Conservation (phyloP, 1,140 invertebrate species). For the Nebria ingens region DNA sequence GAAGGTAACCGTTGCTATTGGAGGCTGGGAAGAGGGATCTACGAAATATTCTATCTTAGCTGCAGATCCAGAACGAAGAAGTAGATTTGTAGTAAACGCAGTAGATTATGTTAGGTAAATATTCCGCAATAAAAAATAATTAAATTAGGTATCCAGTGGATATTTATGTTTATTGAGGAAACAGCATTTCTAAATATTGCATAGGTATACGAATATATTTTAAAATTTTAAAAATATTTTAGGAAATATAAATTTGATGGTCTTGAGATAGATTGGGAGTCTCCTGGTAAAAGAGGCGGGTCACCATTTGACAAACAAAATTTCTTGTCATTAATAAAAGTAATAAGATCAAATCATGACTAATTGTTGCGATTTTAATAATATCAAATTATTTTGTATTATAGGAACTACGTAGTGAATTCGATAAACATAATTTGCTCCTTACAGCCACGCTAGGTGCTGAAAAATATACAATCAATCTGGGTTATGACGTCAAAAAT, state of each 20-base stretch:
- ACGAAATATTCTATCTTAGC: constrained; percentile 68
- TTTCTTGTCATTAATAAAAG: constrained; percentile 62
- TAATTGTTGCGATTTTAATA: not conserved
- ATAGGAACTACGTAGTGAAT: constrained; percentile 54
- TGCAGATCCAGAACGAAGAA: constrained; percentile 41
- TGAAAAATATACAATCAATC: constrained; percentile 55
- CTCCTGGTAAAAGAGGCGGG: constrained; percentile 64
- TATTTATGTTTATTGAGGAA: too few relatives aligned
- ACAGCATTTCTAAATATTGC: too few relatives aligned
- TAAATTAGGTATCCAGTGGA: too few relatives aligned
- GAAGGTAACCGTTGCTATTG: constrained; percentile 69
- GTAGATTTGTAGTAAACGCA: constrained; percentile 52
- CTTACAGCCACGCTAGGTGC: constrained; percentile 69
- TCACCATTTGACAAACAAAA: constrained; percentile 61
- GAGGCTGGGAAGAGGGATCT: constrained; percentile 83
- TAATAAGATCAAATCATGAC: constrained; percentile 25
- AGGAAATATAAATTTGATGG: constrained; percentile 72
- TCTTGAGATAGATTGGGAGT: constrained; percentile 78
- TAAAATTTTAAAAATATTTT: too few relatives aligned
- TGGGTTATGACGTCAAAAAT: constrained; percentile 62
- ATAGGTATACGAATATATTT: too few relatives aligned
- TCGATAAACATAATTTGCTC: constrained; percentile 47
- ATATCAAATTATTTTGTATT: constrained; percentile 14
- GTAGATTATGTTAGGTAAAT: constrained; percentile 48
- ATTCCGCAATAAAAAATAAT: too few relatives aligned